A percentile compares a stretch with the other conserved stretches of the same genome.
Evolutionary conservation across 2,797 vertebrate genomes (phyloP).

Genomic region (Limnodromus scolopaceus): DNA sequence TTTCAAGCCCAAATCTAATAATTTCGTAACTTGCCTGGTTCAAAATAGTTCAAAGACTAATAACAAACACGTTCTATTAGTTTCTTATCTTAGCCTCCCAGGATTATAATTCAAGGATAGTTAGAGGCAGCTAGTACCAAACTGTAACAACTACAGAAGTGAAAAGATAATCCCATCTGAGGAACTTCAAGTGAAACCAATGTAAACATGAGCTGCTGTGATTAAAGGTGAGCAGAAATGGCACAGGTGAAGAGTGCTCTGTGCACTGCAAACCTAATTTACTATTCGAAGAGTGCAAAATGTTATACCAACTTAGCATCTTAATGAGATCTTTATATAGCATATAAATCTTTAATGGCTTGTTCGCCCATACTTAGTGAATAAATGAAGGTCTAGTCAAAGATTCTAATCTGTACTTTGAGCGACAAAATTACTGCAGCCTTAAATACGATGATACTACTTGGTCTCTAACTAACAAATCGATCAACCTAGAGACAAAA

Average conservation of each 20-base stretch:
- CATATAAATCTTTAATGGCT: not conserved
- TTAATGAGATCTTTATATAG: not conserved
- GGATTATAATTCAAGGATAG: not conserved
- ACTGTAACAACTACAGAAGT: not conserved
- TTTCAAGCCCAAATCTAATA: not conserved
- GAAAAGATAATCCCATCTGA: not conserved
- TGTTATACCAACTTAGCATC: not conserved
- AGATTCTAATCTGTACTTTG: not conserved
- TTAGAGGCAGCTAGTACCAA: not conserved
- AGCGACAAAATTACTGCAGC: not conserved
- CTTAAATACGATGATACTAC: not conserved
- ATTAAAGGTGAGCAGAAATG: not conserved
- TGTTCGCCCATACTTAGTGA: not conserved
- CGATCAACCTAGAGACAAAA: not conserved
- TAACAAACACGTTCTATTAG: not conserved
- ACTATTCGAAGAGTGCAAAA: not conserved
- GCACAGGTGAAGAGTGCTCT: not conserved
- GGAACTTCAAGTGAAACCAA: not conserved
- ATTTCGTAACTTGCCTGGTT: not conserved
- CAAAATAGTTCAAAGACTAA: not conserved
- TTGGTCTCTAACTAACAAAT: not conserved
- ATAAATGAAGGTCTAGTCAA: conserved; percentile 10
- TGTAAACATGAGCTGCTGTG: not conserved
- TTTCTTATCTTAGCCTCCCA: not conserved
- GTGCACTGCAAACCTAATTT: not conserved